Evolutionary conservation across 92 coral and sea anemone genomes (phyloP).

Genomic region (Micromussa lordhowensis): DNA sequence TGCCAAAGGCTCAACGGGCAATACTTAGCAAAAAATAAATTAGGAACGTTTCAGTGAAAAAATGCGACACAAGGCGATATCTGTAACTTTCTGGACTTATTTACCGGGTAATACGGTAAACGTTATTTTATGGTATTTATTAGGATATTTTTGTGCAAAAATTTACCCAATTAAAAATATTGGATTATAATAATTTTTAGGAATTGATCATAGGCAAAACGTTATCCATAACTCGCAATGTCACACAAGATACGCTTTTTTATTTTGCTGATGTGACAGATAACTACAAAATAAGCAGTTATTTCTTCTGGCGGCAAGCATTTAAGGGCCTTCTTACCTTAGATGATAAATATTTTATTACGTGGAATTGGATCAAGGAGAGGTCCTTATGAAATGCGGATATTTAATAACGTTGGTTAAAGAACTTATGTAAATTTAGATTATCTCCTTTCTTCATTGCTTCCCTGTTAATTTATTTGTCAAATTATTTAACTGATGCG

Average conservation of each 20-base stretch:
- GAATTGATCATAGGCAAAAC: neutral
- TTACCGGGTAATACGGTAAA: neutral
- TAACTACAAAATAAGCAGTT: conserved; percentile 30
- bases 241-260: neutral
- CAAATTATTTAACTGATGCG: conserved; percentile 46
- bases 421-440: conserved; percentile 38
- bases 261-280: neutral
- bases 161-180: conserved; percentile 2
- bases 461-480: conserved; percentile 24
- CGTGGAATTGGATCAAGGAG: conserved; percentile 6
- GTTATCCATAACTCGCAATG: neutral
- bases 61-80: neutral
- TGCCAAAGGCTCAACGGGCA: no score
- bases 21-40: neutral
- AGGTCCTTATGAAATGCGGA: conserved; percentile 37
- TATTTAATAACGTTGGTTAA: conserved; percentile 41
- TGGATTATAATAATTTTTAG: no score
- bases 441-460: conserved; percentile 13
- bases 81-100: neutral
- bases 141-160: neutral
- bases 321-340: conserved; percentile 19
- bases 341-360: conserved; percentile 34
- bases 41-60: neutral
- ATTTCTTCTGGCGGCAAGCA: conserved; percentile 5
- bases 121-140: neutral